Base-by-base conservation (phyloP, 2,888 invertebrate species). In the Drosophila niveifrons region DNA sequence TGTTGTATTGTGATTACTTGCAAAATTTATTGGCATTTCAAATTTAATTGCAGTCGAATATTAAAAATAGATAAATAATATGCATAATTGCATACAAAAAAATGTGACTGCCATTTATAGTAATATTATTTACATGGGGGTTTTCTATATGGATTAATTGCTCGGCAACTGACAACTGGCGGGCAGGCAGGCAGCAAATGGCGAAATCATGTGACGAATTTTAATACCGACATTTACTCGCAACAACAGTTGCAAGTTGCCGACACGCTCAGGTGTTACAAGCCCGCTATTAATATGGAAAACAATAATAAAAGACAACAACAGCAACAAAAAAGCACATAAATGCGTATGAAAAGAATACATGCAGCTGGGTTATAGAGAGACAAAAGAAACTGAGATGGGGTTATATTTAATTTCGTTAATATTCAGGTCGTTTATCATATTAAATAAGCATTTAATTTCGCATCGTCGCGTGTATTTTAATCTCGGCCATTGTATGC, bases 371-470 rank as follows among this genome's bases (percentile, higher is more conserved):
- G 13, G n/a, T 13, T 7, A 39, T 6, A 6, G 13, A 9, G 2
- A 39, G n/a, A 4, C 4, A 13, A 9, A 2, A 11, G 34, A 34
- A 3, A 11, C 11, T 11, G n/a, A 43, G 29, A 36, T 72, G 71
- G 46, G 59, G 15, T 62, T 65, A 65, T 80, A 66, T 80, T 70
- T 72, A 80, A 80, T 66, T n/a, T 67, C 67, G 69, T 75, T 71
- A 78, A 68, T 80, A 70, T 66, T 41, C 75, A 43, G 53, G 28
- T 52, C 78, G 72, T 78, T 78, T 78, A 78, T 78, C 75, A 79
- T 70, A 79, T 79, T 79, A 67, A 78, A 80, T 80, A 73, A 56
- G 61, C 78, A 78, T 72, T 71, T 69, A 73, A 75, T 72, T 72
- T 75, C 44, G 31, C 52, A 36, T 13, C 10, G 23, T 1, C 18